These are phyloP conservation scores for Hydriomena furcata DNA, from an alignment of 2,888 invertebrate genomes.

Conservation along the genomic window DNA sequence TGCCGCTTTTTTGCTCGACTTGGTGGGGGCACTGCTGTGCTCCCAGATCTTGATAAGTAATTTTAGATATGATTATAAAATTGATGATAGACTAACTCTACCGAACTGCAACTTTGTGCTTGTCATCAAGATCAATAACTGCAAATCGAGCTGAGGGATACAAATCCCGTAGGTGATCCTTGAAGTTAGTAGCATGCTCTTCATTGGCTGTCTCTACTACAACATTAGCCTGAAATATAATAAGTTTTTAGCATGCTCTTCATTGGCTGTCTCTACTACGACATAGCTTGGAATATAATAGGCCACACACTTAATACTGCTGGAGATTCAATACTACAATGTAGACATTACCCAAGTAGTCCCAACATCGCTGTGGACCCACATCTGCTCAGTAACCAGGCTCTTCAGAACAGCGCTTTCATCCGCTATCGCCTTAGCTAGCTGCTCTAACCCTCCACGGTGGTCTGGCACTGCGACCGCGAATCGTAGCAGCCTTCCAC, in stretches of 20 bases:
- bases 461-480: constrained; percentile 88
- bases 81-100: no score
- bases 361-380: constrained; percentile 69
- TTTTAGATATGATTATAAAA: no score
- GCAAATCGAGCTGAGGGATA: constrained; percentile 68
- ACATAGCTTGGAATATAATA: constrained; percentile 58
- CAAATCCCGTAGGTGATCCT: constrained; percentile 57
- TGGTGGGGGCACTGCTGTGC: no score
- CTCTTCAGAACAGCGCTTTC: constrained; percentile 69
- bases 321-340: no score
- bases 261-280: constrained; percentile 71
- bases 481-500: constrained; percentile 87
- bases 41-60: no score
- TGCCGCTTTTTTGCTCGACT: no score
- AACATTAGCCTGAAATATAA: constrained; percentile 62
- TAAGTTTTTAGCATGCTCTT: constrained; percentile 47
- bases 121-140: constrained; percentile 59
- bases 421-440: constrained; percentile 69
- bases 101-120: constrained; percentile 47
- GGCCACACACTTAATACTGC: no score
- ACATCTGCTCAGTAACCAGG: constrained; percentile 73
- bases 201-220: constrained; percentile 73
- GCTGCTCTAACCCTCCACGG: constrained; percentile 88
- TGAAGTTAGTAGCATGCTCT: constrained; percentile 61
- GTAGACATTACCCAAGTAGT: constrained; percentile 64